Base-by-base conservation (phyloP, 2,113 vertebrate species). In the Xerus inauris region DNA sequence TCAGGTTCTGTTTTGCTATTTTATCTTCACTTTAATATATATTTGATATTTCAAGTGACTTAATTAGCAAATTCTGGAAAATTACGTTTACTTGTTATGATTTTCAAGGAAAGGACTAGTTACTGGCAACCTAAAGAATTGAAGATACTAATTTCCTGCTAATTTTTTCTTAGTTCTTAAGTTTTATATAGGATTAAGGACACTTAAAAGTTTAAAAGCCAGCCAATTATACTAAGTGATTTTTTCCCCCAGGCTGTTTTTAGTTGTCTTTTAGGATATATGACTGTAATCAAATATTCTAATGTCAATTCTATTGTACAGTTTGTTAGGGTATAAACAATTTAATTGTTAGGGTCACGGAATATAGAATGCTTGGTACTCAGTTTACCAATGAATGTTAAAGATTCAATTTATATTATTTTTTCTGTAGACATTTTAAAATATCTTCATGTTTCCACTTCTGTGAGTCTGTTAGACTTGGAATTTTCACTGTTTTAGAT, bases 1-100 rank as follows among this genome's bases (percentile, higher is more conserved):
- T 76, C 51, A 87, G 42, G 35, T 32, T 88, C 91, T 93, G 24
- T 65, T 95, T 94, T 94, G 28, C 77, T 85, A 1, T 54, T 90
- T 92, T 92, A 24, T 54, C 64, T 45, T 95, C 5, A 42, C 42
- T 49, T 91, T 73, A 91, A 51, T 77, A 42, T 90, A 22, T 84
- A 87, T 67, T 85, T 93, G 32, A 77, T 95, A 69, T 76, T 89
- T 87, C 83, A 84, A 80, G 9, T 85, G 28, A 35, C 26, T 24
- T 89, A 79, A 38, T 59, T 42, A 81, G 90, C 20, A 38, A 87
- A 35, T 80, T 91, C 3, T 89, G 54, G 38, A 87, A 93, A 88
- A 64, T 85, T 93, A 16, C 19, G 30, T 1, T 84, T 93, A 64
- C 11, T 22, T 89, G 4, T 73, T 80, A 9, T 94, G 77, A 65